Percentiles rank a stretch among this genome's conserved stretches.
phyloP scores from a whole-genome alignment of 2,113 vertebrate species.

The Copsychus sechellarum region DNA sequence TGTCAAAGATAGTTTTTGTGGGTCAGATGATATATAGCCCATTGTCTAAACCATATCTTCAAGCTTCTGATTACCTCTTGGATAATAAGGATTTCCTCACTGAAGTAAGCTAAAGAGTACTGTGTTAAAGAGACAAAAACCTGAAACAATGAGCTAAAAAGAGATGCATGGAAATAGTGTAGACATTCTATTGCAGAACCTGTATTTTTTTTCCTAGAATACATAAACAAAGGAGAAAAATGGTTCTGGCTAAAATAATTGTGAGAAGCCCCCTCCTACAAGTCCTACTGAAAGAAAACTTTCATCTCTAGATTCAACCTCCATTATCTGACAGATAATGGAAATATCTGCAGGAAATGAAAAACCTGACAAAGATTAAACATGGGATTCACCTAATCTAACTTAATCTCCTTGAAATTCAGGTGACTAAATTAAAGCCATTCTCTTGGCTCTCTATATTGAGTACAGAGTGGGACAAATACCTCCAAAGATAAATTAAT shows the following conservation, averaged over 20 bases:
- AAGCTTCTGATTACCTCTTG: neutral
- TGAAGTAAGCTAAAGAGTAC: neutral
- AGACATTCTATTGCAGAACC: neutral
- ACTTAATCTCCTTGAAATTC: neutral
- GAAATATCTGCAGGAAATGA: neutral
- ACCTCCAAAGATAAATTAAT: neutral
- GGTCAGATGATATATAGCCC: neutral
- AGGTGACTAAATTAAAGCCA: neutral
- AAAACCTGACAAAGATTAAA: neutral
- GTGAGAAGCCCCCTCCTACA: neutral
- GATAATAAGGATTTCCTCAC: neutral
- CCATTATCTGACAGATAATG: neutral
- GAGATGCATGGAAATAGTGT: neutral
- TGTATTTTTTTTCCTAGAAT: neutral
- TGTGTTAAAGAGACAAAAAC: neutral
- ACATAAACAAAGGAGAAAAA: neutral
- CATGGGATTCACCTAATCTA: neutral
- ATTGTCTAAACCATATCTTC: neutral
- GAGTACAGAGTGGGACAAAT: neutral
- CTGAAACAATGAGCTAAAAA: neutral
- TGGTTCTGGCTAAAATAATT: neutral
- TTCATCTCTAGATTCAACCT: neutral
- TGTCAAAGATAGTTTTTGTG: neutral
- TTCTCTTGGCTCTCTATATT: neutral
- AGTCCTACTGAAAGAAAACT: neutral